Base-by-base conservation (phyloP, 2,888 invertebrate genomes). In the Synanthedon myopaeformis region DNA sequence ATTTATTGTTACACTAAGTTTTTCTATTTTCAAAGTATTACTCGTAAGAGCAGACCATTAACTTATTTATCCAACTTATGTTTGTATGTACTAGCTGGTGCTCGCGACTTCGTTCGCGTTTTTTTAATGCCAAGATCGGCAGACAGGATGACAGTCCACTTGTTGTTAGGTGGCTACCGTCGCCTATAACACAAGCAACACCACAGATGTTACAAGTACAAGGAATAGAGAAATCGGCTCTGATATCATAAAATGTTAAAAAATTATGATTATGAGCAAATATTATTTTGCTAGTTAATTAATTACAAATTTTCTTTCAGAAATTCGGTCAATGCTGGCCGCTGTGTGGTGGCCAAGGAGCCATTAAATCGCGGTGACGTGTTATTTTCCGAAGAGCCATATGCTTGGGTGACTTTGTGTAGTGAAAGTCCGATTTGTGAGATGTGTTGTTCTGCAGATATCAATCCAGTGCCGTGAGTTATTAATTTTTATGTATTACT, bases 341-440 rank as follows among this genome's bases (percentile, higher is more conserved):
- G 94, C 41, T 89, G 91, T 72, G 91, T 95, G 12, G 70, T 91
- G 41, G 90, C 93, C 1, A 89, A 81, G 11, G 81, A 86, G 56
- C 72, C 82, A 41, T 85, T 94, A 3, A 74, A 81, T 8, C 85
- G 89, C 51, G 95, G 94, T 0, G 92, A 94, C 61, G 84, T 93
- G 0, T 75, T 98, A 45, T 94, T 96, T 72, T 88, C 91, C 0
- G 97, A 97, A 74, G 90, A 91, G 62, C 94, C 97, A 0, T 94
- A 92, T 72, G 91, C 94, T 1, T 93, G 94, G 76, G 94, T 96
- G 2, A 88, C 91, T 58, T 72, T 92, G 72, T 89, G 90, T 11
- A 83, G 89, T 10, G 89, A 90, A 71, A 82, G 61, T 76, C 89
- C 70, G 13, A 75, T 89, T 49, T 97, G 97, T 71, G 93, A 94